These are phyloP conservation scores for Lucilia sericata DNA, from an alignment of 1,140 invertebrate species.

Conservation along the genomic window DNA sequence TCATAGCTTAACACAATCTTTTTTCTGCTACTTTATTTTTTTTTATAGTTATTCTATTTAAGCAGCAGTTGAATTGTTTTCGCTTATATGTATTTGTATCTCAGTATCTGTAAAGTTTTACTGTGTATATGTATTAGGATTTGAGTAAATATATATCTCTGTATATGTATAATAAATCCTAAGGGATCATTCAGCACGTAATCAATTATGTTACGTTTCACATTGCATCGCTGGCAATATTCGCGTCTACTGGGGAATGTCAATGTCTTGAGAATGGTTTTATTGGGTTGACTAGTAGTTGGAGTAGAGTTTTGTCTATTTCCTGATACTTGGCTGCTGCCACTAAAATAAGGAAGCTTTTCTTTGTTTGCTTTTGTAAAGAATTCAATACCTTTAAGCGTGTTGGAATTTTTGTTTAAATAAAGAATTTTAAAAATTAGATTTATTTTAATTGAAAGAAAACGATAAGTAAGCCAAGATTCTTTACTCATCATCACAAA, in stretches of 20 bases:
- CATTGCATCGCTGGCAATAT: background rate
- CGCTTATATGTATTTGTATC: background rate
- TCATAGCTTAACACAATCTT: background rate
- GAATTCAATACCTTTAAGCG: slow-evolving; percentile 26
- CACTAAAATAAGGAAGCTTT: background rate
- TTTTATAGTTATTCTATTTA: background rate
- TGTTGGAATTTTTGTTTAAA: slow-evolving; percentile 30
- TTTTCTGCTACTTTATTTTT: background rate
- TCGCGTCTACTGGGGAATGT: slow-evolving; percentile 3
- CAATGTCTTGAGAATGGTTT: background rate
- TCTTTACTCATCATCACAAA: background rate
- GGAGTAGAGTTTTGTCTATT: background rate
- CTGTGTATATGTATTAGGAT: background rate
- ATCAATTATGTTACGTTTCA: slow-evolving; percentile 39
- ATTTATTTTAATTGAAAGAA: slow-evolving; percentile 3
- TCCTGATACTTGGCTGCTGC: background rate
- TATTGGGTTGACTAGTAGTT: background rate
- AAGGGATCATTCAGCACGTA: slow-evolving; percentile 37
- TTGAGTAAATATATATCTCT: background rate
- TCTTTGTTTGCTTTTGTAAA: background rate
- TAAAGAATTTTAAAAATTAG: background rate
- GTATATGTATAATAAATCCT: slow-evolving; percentile 11
- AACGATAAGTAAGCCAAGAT: background rate
- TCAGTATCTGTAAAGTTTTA: background rate
- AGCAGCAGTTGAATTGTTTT: no score